Percentiles rank a stretch among this genome's conserved stretches.
These are phyloP conservation scores for Alaudala cheleensis DNA, from an alignment of 2,113 vertebrate genomes.

Conservation along the genomic window DNA sequence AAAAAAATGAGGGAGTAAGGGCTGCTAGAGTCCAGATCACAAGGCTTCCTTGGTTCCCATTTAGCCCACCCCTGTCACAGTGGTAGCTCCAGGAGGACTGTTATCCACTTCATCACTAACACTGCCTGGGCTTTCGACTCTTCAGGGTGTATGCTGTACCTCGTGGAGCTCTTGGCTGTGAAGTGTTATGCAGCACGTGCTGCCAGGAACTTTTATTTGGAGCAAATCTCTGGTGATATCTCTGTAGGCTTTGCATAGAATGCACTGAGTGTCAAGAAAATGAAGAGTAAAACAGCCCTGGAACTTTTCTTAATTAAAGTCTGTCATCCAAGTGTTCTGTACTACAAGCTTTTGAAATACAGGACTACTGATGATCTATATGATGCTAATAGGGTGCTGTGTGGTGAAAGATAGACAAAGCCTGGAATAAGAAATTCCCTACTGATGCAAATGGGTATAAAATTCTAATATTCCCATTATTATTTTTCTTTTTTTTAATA, in stretches of 20 bases:
- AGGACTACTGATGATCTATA: too few species aligned
- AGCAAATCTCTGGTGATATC: neutral
- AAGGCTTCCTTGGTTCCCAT: neutral
- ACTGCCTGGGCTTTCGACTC: neutral
- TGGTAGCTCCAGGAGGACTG: neutral
- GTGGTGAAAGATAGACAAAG: neutral
- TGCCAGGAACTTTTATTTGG: neutral
- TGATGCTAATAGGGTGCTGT: neutral
- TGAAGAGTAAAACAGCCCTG: neutral
- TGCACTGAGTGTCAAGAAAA: neutral
- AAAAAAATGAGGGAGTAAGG: neutral
- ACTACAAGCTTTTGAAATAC: neutral
- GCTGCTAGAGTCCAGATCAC: neutral
- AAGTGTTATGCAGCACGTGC: fast-evolving
- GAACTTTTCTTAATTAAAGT: neutral
- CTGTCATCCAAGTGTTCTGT: neutral
- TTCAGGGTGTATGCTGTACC: neutral
- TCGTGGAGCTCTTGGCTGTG: neutral
- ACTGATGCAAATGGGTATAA: neutral
- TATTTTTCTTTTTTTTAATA: neutral
- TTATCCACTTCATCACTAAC: too few species aligned
- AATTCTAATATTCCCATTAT: neutral
- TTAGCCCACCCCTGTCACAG: neutral
- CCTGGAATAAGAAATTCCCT: neutral
- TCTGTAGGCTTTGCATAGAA: neutral